phyloP scores from a whole-genome alignment of 2,888 invertebrate species.

The Molanna angustata region DNA sequence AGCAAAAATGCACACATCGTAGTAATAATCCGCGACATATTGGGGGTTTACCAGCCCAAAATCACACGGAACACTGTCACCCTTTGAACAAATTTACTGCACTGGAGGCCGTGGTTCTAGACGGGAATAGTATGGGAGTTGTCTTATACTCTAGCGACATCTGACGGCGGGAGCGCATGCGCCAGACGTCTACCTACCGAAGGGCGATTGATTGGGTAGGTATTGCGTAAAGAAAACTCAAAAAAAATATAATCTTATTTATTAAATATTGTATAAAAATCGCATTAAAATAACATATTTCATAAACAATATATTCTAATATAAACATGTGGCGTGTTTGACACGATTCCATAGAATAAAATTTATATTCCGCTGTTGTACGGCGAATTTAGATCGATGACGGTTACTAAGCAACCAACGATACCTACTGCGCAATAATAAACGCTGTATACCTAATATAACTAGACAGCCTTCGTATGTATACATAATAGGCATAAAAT shows the following conservation, averaged over 20 bases:
- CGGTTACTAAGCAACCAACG: conserved; percentile 36
- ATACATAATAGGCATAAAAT: too few relatives aligned
- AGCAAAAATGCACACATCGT: conserved; percentile 60
- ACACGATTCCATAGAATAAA: too few relatives aligned
- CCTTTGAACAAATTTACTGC: conserved; percentile 21
- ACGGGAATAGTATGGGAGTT: conserved; percentile 23
- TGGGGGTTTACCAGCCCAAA: conserved; percentile 39
- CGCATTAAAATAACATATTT: background rate
- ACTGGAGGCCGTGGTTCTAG: conserved; percentile 25
- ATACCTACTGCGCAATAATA: conserved; percentile 28
- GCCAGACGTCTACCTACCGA: conserved; percentile 11
- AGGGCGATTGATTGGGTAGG: conserved; percentile 14
- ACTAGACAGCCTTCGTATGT: too few relatives aligned
- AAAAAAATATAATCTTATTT: conserved; percentile 6
- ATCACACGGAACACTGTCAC: conserved; percentile 26
- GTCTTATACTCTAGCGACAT: conserved; percentile 27
- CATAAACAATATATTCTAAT: too few relatives aligned
- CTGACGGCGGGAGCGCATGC: conserved; percentile 25
- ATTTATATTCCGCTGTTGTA: conserved; percentile 23
- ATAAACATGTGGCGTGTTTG: too few relatives aligned
- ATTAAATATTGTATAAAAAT: conserved; percentile 8
- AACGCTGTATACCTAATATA: conserved; percentile 15
- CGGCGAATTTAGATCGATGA: conserved; percentile 36
- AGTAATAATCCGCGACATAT: conserved; percentile 61
- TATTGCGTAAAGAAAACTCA: conserved; percentile 13